phyloP scores from a whole-genome alignment of 2,113 vertebrate genomes.

The Mustelus asterias region DNA sequence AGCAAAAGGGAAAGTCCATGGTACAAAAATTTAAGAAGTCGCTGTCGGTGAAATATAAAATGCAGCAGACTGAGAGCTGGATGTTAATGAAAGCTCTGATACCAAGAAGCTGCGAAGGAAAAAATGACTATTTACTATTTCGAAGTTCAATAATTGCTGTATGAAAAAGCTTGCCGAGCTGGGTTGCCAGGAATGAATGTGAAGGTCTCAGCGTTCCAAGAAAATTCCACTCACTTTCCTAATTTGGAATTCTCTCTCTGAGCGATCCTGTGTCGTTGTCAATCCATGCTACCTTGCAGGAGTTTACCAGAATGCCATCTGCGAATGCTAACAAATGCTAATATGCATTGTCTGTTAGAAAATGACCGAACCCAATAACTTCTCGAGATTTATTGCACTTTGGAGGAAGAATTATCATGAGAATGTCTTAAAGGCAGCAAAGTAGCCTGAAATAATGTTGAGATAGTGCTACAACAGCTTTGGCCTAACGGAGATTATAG shows the following conservation, averaged over 20 bases:
- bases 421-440: not conserved
- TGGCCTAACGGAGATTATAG: conserved; percentile 28
- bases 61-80: not conserved
- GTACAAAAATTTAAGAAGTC: not conserved
- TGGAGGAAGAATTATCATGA: conserved; percentile 36
- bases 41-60: not conserved
- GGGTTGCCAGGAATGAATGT: not conserved
- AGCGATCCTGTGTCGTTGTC: conserved; percentile 7
- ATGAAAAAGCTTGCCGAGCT: not conserved
- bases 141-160: not conserved
- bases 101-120: not conserved
- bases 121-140: not conserved
- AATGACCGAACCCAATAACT: conserved; percentile 25
- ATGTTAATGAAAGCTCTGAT: not conserved
- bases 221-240: conserved; percentile 31
- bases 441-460: conserved; percentile 20
- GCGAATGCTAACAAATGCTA: conserved; percentile 36
- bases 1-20: not conserved
- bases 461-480: conserved; percentile 36
- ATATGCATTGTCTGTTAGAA: conserved; percentile 37
- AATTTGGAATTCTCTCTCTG: conserved; percentile 32
- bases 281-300: not conserved
- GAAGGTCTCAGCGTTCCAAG: conserved; percentile 1
- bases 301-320: conserved; percentile 20
- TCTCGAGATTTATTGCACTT: conserved; percentile 13